Evolutionary conservation across 2,113 vertebrate species (phyloP).

Genomic region (Leiothrix lutea): DNA sequence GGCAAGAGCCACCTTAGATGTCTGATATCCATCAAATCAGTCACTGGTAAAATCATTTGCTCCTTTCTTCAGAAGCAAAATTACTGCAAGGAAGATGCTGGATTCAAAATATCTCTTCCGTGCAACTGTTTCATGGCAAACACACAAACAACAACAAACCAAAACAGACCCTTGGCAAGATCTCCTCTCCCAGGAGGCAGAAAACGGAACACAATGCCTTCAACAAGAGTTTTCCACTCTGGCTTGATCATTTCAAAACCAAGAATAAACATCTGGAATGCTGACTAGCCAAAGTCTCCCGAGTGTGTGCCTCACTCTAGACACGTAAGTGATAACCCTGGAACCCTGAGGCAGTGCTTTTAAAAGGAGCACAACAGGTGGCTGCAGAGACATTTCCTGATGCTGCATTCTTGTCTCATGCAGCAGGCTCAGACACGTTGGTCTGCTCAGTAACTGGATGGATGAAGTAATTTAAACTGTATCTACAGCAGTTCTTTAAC

Average conservation of each 20-base stretch:
- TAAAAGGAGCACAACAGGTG: background rate
- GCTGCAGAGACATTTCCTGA: background rate
- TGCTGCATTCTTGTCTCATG: background rate
- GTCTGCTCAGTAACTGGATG: background rate
- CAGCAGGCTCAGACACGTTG: background rate
- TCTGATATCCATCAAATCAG: background rate
- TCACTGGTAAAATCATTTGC: background rate
- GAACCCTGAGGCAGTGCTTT: background rate
- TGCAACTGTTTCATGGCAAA: background rate
- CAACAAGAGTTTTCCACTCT: background rate
- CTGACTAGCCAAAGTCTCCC: background rate
- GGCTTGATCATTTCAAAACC: background rate
- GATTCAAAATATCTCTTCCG: background rate
- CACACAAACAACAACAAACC: background rate
- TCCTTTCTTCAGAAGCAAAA: background rate
- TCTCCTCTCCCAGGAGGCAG: background rate
- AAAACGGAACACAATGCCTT: background rate
- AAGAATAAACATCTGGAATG: background rate
- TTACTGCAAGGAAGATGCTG: background rate
- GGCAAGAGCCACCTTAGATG: background rate
- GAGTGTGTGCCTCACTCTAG: background rate
- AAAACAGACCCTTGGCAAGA: background rate
- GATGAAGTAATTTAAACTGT: background rate
- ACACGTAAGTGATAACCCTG: fast-evolving
- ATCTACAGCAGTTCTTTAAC: background rate